Evolutionary conservation across 2,113 vertebrate genomes (phyloP).

Genomic region (Salvator merianae): DNA sequence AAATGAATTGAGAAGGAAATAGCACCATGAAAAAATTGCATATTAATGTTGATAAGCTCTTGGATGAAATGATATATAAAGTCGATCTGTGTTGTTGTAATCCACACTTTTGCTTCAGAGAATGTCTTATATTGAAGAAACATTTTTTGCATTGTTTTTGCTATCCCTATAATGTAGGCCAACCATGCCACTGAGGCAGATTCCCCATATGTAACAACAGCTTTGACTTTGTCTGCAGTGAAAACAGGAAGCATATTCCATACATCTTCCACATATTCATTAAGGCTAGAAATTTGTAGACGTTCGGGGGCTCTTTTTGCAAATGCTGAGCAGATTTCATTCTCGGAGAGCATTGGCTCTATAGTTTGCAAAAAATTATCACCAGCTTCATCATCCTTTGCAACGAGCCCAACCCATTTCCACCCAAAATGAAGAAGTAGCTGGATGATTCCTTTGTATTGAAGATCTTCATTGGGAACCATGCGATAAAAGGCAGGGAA

Average conservation of each 20-base stretch:
- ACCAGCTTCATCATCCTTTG: no score
- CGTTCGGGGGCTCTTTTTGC: not conserved
- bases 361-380: not conserved
- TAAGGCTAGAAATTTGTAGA: no score
- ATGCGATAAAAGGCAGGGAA: not conserved
- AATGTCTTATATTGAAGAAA: not conserved
- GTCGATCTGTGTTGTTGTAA: not conserved
- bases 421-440: not conserved
- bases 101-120: not conserved
- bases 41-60: not conserved
- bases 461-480: not conserved
- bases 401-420: conserved; percentile 1
- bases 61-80: not conserved
- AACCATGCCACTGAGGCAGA: not conserved
- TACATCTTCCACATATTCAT: not conserved
- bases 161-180: not conserved
- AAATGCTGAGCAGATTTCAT: conserved; percentile 1
- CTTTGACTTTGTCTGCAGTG: not conserved
- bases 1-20: not conserved
- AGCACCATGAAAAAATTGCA: not conserved
- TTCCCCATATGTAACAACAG: not conserved
- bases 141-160: not conserved
- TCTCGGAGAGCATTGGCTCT: not conserved
- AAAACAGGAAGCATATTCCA: not conserved
- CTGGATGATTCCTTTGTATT: not conserved